Percentiles rank a stretch among this genome's conserved stretches.
Conservation (phyloP, 2,113 vertebrate genomes). For the Paramormyrops kingsleyae region DNA sequence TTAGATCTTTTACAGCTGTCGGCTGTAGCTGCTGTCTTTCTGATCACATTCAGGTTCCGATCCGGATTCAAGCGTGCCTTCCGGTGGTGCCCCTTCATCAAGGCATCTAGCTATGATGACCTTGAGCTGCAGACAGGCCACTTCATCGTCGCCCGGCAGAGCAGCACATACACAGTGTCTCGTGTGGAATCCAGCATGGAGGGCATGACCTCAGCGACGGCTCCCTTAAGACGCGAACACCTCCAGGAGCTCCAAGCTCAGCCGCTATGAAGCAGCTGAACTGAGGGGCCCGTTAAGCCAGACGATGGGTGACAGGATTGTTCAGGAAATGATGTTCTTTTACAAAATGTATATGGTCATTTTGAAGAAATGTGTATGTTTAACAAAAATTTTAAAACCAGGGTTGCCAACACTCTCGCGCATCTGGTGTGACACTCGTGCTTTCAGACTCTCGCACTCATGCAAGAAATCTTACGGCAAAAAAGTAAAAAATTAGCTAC, state of each 20-base stretch:
- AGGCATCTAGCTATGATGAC: slow-evolving; percentile 19
- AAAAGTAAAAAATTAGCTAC: no score
- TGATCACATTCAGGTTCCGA: slow-evolving; percentile 9
- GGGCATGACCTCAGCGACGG: slow-evolving; percentile 11
- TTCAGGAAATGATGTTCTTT: background rate
- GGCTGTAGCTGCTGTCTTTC: background rate
- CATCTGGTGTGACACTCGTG: background rate
- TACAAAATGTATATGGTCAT: background rate
- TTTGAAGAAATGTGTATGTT: background rate
- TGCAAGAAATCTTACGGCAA: no score
- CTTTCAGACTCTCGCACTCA: no score
- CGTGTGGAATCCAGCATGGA: slow-evolving; percentile 69
- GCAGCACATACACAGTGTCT: slow-evolving; percentile 66
- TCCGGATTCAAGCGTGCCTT: slow-evolving; percentile 28
- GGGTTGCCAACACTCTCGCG: background rate
- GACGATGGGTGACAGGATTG: no score
- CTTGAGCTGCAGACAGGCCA: slow-evolving; percentile 39
- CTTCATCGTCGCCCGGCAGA: slow-evolving; percentile 60
- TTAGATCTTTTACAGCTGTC: background rate
- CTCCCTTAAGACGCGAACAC: slow-evolving; percentile 49
- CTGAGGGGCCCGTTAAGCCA: background rate
- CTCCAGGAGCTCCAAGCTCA: slow-evolving; percentile 54
- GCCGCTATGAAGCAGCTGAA: slow-evolving; percentile 20
- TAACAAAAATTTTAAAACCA: background rate
- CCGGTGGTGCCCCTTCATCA: slow-evolving; percentile 35